Conservation (phyloP, 1,140 invertebrate species). For the Laodelphax striatellus region DNA sequence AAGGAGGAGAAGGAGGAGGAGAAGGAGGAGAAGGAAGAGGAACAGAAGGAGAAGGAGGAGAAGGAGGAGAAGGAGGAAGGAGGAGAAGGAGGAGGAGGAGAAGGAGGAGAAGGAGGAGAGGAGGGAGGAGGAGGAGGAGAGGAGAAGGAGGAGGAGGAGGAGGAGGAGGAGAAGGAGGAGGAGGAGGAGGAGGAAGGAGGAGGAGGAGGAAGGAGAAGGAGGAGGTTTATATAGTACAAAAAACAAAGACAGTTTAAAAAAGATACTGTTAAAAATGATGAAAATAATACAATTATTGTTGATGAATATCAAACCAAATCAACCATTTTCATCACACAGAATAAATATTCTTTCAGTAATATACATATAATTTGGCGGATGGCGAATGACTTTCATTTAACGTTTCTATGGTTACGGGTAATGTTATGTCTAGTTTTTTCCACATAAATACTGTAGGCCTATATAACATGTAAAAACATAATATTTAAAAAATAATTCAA, state of each 20-base stretch:
- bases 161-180: background rate
- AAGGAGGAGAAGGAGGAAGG: background rate
- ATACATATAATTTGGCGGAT: no score
- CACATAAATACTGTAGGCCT: no score
- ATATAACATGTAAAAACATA: no score
- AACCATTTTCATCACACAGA: no score
- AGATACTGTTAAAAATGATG: no score
- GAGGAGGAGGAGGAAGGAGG: background rate
- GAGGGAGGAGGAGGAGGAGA: background rate
- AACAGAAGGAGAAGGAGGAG: constrained; percentile 4
- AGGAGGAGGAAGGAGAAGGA: background rate
- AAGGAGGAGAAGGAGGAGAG: constrained; percentile 2
- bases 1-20: background rate
- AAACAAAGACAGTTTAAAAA: background rate
- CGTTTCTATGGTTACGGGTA: no score
- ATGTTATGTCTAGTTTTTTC: no score
- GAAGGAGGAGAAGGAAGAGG: background rate
- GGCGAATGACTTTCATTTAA: no score
- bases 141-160: background rate
- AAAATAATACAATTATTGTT: no score
- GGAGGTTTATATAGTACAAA: background rate
- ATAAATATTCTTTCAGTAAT: no score
- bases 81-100: constrained; percentile 4
- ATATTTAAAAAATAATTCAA: no score
- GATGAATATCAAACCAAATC: no score